Base-by-base conservation (phyloP, 2,888 invertebrate species). In the Pyrochroa serraticornis region DNA sequence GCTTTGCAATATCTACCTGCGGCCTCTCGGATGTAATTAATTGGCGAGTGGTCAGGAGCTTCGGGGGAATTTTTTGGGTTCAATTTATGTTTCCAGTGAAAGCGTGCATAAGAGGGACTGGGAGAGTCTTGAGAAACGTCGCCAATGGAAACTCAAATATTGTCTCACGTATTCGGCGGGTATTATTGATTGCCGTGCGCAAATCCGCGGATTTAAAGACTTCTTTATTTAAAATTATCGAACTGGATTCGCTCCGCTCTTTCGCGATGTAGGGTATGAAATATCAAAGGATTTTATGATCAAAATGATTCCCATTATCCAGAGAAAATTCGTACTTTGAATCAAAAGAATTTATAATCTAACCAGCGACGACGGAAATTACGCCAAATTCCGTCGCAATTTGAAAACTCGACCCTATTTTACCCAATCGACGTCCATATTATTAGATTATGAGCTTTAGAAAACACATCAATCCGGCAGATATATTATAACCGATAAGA, bases 401-500 rank as follows among this genome's bases (percentile, higher is more conserved):
- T 22, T 5, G 3, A 5, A 22, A 22, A 22, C 22, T 22, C 22
- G 22, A 22, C 22, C 22, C 22, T 5, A 5, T 22, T 22, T 22
- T 5, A 22, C 22, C 22, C 58, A 43, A 48, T 41, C 52, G 53
- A 49, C 44, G 43, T 55, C 49, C 43, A 42, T 48, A 58, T 48
- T 58, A 58, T 58, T 52, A 58, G 58, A 58, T 53, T 58, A 58
- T 58, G 35, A 53, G 58, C 52, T 58, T 53, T 58, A 36, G 53
- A 58, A 58, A 55, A 58, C 49, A 53, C 53, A 53, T 53, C 48
- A 42, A 43, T 33, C 30, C 45, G 53, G 5, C 53, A 59, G 59
- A 59, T 60, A 56, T 53, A 62, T 67, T 59, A 62, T 62, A 61
- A 53, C 53, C 63, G 68, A 70, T 69, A 69, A 68, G 65, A 70